Base-by-base conservation (phyloP, 2,113 vertebrate species). In the Anas platyrhynchos region DNA sequence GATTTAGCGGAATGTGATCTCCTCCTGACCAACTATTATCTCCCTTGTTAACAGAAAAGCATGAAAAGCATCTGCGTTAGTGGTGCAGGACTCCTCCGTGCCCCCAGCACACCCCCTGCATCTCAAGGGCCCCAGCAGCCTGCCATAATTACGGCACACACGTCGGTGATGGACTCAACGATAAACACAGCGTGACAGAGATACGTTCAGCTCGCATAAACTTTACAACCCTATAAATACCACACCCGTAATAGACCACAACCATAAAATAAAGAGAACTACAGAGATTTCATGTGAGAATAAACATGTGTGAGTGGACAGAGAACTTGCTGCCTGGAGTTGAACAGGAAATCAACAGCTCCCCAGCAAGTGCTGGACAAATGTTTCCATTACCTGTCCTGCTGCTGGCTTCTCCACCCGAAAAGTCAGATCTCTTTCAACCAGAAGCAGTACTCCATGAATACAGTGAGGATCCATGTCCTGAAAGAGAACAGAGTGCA, bases 371-470 rank as follows among this genome's bases (percentile, higher is more conserved):
- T 2, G 7, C 59, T 13, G n/a, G 8, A 26, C 23, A 72, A 83
- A 59, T 0, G 2, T 31, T 32, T 55, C 71, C n/a, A 21, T 86
- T 98, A 99, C 99, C 98, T 99, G 98, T 55, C 98, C 23, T 31
- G 95, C 94, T 9, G 98, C 91, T 58, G 98, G 97, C 88, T 97
- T 98, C 83, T 99, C 98, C 88, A 97, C 56, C 74, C 97, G 97
- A 31, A 98, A 90, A 55, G 89, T 43, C 21, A 97, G 88, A 77
- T 99, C 98, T 94, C 97, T 98, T 90, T 98, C 98, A 38, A 97
- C 95, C 67, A 99, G 96, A 55, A 99, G 93, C 26, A 99, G 91
- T 26, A 99, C 97, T 31, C 97, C 95, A 68, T 99, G 98, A 82
- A 99, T 97, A 5, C 98, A 98, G 17, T 96, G 98, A 21, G 99